Percentiles rank a stretch among this genome's conserved stretches.
Conservation (phyloP, 1,140 invertebrate species). For the Drosophila prosaltans region DNA sequence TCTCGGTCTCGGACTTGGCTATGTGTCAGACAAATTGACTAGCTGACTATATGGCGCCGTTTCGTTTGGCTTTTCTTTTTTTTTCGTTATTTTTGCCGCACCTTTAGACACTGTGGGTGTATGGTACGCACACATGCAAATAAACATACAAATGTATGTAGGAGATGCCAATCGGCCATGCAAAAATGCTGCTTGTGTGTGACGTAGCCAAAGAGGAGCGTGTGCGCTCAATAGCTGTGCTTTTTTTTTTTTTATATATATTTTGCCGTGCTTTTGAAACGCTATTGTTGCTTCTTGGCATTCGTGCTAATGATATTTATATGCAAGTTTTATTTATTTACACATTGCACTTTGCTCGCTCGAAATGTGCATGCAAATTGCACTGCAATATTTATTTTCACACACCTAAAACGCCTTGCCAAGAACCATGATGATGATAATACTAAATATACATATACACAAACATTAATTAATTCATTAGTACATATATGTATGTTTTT, state of each 20-base stretch:
- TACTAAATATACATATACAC: background rate
- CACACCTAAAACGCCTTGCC: constrained; percentile 1
- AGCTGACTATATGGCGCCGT: constrained; percentile 60
- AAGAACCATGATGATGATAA: background rate
- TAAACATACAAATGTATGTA: background rate
- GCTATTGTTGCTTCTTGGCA: constrained; percentile 9
- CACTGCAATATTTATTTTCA: constrained; percentile 8
- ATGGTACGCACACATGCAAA: background rate
- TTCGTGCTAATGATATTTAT: constrained; percentile 40
- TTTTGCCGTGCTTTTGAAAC: background rate
- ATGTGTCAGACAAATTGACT: constrained; percentile 29
- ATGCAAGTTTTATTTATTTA: constrained; percentile 41
- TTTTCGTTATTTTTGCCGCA: constrained; percentile 29
- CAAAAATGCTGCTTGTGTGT: constrained; percentile 43
- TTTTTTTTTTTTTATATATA: background rate
- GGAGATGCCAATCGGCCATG: constrained; percentile 30
- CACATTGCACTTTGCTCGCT: constrained; percentile 66
- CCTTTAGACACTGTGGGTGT: constrained; percentile 46
- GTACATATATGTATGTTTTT: no score
- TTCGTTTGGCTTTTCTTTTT: background rate
- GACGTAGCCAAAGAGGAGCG: constrained; percentile 52
- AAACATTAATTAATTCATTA: background rate
- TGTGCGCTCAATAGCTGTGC: constrained; percentile 28
- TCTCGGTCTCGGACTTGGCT: constrained; percentile 30
- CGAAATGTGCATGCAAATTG: constrained; percentile 11